A percentile compares a stretch with the other conserved stretches of the same genome.
Conservation (phyloP, 1,140 invertebrate species). For the Tyrophagus putrescentiae region DNA sequence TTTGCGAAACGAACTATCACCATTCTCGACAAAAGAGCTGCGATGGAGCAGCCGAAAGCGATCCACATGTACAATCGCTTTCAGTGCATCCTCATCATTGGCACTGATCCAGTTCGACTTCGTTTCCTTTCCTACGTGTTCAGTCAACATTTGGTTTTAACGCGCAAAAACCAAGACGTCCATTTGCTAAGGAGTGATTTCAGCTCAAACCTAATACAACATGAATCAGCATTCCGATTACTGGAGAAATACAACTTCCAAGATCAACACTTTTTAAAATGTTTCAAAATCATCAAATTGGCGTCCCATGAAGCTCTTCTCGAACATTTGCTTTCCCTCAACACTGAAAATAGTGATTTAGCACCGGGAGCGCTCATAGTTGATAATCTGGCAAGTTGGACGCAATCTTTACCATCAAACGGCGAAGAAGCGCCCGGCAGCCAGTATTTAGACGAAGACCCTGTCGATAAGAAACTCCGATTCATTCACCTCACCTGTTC, state of each 20-base stretch:
- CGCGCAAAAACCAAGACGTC: neutral
- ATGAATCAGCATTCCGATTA: neutral
- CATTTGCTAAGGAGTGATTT: constrained; percentile 1
- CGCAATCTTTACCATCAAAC: neutral
- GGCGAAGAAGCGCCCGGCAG: neutral
- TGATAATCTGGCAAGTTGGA: neutral
- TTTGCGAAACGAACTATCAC: no score
- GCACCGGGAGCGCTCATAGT: constrained; percentile 2
- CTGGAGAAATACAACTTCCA: neutral
- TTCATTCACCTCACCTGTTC: neutral
- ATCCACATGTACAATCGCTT: no score
- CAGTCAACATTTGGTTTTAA: neutral
- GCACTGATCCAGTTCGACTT: neutral
- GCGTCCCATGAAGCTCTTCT: neutral
- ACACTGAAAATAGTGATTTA: neutral
- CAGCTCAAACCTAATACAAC: neutral
- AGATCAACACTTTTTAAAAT: neutral
- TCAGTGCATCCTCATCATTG: no score
- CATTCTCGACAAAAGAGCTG: no score
- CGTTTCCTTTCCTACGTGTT: neutral
- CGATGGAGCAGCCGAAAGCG: no score
- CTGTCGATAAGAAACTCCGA: neutral
- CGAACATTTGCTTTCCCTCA: neutral
- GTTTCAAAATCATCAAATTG: neutral
- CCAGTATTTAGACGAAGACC: neutral